Percentiles rank a stretch among this genome's conserved stretches.
Conservation (phyloP, 2,888 invertebrate species). For the Arenicola marina region DNA sequence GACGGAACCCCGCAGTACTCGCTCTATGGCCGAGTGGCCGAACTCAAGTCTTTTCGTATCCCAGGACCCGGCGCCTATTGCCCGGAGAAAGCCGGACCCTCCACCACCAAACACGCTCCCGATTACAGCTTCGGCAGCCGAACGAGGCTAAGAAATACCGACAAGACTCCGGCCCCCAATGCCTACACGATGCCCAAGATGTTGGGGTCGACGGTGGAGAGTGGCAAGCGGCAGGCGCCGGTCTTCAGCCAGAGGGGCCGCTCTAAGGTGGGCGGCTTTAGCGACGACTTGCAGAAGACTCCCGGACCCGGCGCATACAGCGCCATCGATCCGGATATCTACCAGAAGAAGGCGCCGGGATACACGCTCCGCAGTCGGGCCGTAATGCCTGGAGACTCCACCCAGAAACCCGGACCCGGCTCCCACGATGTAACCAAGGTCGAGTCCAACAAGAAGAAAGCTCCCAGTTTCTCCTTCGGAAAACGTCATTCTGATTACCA, state of each 20-base stretch:
- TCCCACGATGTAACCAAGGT: too few species aligned
- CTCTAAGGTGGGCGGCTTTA: constrained; percentile 6
- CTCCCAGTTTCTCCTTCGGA: constrained; percentile 61
- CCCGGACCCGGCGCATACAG: constrained; percentile 64
- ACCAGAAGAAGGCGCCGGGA: constrained; percentile 66
- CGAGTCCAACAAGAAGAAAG: constrained; percentile 40
- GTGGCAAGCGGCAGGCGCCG: background rate
- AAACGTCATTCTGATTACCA: constrained; percentile 60
- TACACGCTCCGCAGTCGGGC: constrained; percentile 83
- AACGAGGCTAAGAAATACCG: background rate
- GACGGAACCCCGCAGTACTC: constrained; percentile 41
- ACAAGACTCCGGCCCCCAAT: constrained; percentile 6
- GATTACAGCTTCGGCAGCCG: constrained; percentile 8
- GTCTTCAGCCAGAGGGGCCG: background rate
- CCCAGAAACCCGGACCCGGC: constrained; percentile 84
- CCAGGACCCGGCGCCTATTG: constrained; percentile 57
- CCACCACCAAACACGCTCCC: constrained; percentile 25
- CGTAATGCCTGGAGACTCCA: constrained; percentile 75
- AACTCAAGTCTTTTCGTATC: constrained; percentile 32
- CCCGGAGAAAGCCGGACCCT: constrained; percentile 44
- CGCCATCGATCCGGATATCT: constrained; percentile 26
- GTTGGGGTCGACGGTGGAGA: constrained; percentile 8
- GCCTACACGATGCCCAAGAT: constrained; percentile 6
- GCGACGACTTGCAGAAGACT: constrained; percentile 58
- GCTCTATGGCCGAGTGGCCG: constrained; percentile 30